Evolutionary conservation across 1,140 invertebrate species (phyloP), one percentile per base, ranked within the genome.

Genomic region (Camponotus vicinus): DNA sequence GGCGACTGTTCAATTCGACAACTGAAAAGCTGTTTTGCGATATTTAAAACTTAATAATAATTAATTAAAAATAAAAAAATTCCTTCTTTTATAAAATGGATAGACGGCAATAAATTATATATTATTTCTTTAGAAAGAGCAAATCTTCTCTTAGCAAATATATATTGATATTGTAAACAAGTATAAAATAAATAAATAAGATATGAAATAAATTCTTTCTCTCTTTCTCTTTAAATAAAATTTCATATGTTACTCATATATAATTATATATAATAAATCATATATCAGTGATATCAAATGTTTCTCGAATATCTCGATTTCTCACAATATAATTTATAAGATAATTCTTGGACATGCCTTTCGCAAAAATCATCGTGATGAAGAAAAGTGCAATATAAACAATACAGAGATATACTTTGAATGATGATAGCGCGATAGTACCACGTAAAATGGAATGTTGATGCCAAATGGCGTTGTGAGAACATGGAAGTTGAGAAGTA

Each of bases 321-420:
- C 34, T 13, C 7, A 21, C 1, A 59, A 27, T 18, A 57, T 37
- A 5, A n/a, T 45, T 27, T 7, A 27, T 1, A 32, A 79, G 9
- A 27, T 55, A 18, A 18, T 3, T 27, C 27, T 27, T 27, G 27
- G 27, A 37, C 11, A 2, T 11, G 32, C 2, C 5, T 8, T 57
- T 15, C 8, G 6, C n/a, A 13, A 42, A 55, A 32, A 34, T 0
- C 64, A 15, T 34, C 18, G 69, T 73, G 32, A 34, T n/a, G n/a
- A 70, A 37, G 49, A 55, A 79, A 78, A 86, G 27, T n/a, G 67
- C 49, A 57, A 18, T 32, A 32, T 86, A 73, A 87, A 79, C 49
- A 87, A 87, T 86, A 86, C 66, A 85, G 40, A 49, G 37, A 73
- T 71, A 79, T 40, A 73, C 15, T 86, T 87, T 27, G 73, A 79